Evolutionary conservation across 1,140 invertebrate species (phyloP), one percentile per base, ranked within the genome.

Genomic region (Temnothorax curvispinosus): DNA sequence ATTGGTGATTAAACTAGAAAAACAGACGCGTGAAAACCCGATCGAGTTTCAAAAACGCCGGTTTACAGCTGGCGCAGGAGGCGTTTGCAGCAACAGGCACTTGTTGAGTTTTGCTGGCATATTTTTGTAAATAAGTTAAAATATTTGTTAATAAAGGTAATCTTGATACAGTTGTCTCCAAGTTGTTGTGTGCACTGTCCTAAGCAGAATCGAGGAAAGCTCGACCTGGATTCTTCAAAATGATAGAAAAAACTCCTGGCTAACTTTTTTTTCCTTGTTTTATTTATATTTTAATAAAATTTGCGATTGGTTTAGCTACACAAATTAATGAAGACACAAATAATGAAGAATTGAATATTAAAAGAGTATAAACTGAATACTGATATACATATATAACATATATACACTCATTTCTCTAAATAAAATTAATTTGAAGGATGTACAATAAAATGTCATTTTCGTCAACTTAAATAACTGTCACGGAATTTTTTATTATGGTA

Each of bases 81-180:
- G 27, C n/a, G 85, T 76, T 44, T 77, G 75, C 47, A 71, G 76
- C 84, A 91, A 88, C 74, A 86, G 84, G 87, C 89, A 86, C 84
- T 93, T 90, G 88, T 93, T 94, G 92, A 91, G 62, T 94, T 91
- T 85, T 93, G 67, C 89, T 89, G 81, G 88, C 67, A 84, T 85
- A 93, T 87, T 86, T 94, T 86, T 94, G 93, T 94, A 94, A 87
- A 93, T 93, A 95, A 88, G 87, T 92, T 91, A 87, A 93, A 89
- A 71, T 88, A 92, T 88, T 87, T 92, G 88, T 89, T 94, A 89
- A 91, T 92, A 92, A 92, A 93, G 69, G 84, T 89, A 87, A 58
- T 88, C 69, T 60, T 58, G 69, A 84, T n/a, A 84, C 41, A 84
- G 6, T 50, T 27, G n/a, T 75, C 1, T 44, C 15, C 38, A 47